Evolutionary conservation across 2,113 vertebrate species (phyloP).

Genomic region (Diphyllodes magnificus): DNA sequence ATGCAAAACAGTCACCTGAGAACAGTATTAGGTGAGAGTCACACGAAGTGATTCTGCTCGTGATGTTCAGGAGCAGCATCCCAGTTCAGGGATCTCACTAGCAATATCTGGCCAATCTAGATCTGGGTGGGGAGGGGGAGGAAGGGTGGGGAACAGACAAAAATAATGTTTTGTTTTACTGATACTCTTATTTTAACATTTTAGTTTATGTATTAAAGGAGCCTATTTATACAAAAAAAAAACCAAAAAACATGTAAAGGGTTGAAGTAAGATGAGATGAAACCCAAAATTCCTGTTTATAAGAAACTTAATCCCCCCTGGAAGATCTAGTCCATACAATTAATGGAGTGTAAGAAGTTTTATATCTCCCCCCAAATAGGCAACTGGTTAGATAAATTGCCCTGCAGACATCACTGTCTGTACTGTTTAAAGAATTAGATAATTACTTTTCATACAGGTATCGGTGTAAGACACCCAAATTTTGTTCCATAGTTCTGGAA

Average conservation of each 20-base stretch:
- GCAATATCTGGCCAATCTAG: not conserved
- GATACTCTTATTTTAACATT: not conserved
- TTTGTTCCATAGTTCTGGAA: not conserved
- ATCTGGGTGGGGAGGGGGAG: too few relatives aligned
- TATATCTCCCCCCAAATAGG: not conserved
- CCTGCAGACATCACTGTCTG: not conserved
- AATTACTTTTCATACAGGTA: not conserved
- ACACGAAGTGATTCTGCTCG: not conserved
- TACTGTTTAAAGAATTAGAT: not conserved
- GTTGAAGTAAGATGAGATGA: not conserved
- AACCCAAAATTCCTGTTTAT: not conserved
- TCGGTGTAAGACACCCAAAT: not conserved
- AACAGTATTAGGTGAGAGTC: not conserved
- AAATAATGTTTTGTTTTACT: not conserved
- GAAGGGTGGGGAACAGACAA: not conserved
- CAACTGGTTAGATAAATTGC: not conserved
- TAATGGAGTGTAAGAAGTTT: not conserved
- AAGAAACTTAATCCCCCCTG: not conserved
- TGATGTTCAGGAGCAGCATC: not conserved
- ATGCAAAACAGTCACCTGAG: not conserved
- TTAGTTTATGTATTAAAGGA: not conserved
- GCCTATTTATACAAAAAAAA: not conserved
- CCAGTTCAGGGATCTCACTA: not conserved
- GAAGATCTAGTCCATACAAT: not conserved
- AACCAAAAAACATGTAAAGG: not conserved